phyloP scores from a whole-genome alignment of 2,888 invertebrate genomes.

The Suillia variegata region DNA sequence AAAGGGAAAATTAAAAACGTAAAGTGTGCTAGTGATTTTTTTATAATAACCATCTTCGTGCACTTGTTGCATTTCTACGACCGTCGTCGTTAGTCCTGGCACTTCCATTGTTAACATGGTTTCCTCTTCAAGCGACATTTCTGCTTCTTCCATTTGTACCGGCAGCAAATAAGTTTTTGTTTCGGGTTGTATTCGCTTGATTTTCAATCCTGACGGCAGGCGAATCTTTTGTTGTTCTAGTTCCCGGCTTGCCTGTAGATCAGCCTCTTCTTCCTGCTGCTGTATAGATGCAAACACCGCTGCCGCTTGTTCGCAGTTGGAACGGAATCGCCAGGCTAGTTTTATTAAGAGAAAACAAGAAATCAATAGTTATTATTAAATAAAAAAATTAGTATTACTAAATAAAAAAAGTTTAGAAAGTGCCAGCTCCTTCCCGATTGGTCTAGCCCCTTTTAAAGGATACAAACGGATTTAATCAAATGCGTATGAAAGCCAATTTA shows the following conservation, averaged over 20 bases:
- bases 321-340: slow-evolving; percentile 54
- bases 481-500: no score
- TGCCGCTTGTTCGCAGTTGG: slow-evolving; percentile 54
- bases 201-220: slow-evolving; percentile 44
- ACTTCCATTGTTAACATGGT: background rate
- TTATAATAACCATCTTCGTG: no score
- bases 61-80: no score
- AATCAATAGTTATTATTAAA: no score
- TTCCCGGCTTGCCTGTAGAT: slow-evolving; percentile 22
- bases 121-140: background rate
- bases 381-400: no score
- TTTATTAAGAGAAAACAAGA: no score
- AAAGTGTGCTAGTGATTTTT: no score
- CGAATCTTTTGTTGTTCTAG: slow-evolving; percentile 41
- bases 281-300: slow-evolving; percentile 48
- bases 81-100: background rate
- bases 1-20: no score
- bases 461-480: no score
- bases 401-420: no score
- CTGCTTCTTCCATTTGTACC: slow-evolving; percentile 6
- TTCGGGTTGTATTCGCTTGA: slow-evolving; percentile 35
- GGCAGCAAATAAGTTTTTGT: slow-evolving; percentile 19
- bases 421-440: no score
- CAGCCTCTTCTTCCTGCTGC: slow-evolving; percentile 29
- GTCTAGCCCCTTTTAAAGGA: no score